Evolutionary conservation across 2,113 vertebrate genomes (phyloP).

Genomic region (Morone chrysops): DNA sequence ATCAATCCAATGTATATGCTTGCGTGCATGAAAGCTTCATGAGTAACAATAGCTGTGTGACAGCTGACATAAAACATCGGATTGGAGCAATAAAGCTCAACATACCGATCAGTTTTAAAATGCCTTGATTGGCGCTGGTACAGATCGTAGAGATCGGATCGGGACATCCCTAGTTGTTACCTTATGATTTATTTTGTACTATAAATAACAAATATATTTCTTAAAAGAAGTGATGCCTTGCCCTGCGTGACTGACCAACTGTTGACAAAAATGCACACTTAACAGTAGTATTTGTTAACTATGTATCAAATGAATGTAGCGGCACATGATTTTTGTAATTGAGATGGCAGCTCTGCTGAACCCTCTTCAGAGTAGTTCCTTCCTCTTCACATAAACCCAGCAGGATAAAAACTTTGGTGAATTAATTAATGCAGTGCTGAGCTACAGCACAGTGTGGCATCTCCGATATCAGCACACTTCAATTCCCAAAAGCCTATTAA

Average conservation of each 20-base stretch:
- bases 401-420: constrained; percentile 46
- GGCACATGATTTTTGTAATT: neutral
- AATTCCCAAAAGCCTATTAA: constrained; percentile 58
- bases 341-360: constrained; percentile 14
- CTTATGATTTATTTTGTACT: neutral
- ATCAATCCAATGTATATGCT: no score
- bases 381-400: constrained; percentile 38
- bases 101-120: no score
- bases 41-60: no score
- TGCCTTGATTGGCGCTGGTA: no score
- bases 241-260: neutral
- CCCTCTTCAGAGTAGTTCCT: constrained; percentile 29
- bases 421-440: constrained; percentile 53
- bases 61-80: no score
- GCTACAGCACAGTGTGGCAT: constrained; percentile 52
- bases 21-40: no score
- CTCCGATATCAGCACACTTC: constrained; percentile 34
- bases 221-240: neutral
- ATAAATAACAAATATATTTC: neutral
- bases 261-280: no score
- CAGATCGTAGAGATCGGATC: no score
- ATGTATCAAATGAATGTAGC: neutral
- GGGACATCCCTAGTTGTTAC: neutral
- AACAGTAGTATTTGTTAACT: neutral
- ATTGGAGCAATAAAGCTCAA: no score